Evolutionary conservation across 2,113 vertebrate genomes (phyloP), one percentile per base, ranked within the genome.

Genomic region (Daboia siamensis): DNA sequence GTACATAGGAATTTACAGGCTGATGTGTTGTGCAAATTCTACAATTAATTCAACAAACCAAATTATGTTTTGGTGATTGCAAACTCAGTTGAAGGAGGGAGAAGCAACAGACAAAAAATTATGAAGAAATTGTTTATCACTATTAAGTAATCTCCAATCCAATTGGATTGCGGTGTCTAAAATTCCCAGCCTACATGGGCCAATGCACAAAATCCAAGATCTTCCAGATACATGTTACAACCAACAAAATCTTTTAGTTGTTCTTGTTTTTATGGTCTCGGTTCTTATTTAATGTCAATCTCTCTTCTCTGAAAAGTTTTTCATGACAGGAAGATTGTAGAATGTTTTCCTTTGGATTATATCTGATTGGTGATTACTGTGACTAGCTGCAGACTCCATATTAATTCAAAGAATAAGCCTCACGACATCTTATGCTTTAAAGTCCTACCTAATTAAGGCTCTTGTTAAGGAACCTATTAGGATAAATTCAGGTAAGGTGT

Each of bases 311-410:
- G 46, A 51, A 93, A 52, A 93, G 64, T 95, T 96, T 96, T 94
- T 90, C 5, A 23, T 93, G 86, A 90, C 51, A 15, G 57, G 15
- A 0, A 87, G 92, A 24, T 61, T n/a, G 54, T 51, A 80, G 91
- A 95, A 57, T 87, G 33, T 93, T 95, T 96, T 96, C 95, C 57
- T 94, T 96, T 10, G 5, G 44, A 88, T 84, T 94, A 95, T 48
- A 23, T 54, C 48, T 93, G 92, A 57, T 92, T 95, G 95, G 93
- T 91, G 94, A 95, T 93, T 93, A 93, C 3, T n/a, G 61, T 57
- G 95, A 89, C 93, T 93, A 94, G 24, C 88, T 91, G 74, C 94
- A 94, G 95, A 96, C 64, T 92, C 55, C 93, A 3, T 24, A 91
- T 91, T 91, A 93, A 96, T 91, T 96, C 86, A 94, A 64, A 94